Base-by-base conservation (phyloP, 2,113 vertebrate species). In the Platichthys stellatus region DNA sequence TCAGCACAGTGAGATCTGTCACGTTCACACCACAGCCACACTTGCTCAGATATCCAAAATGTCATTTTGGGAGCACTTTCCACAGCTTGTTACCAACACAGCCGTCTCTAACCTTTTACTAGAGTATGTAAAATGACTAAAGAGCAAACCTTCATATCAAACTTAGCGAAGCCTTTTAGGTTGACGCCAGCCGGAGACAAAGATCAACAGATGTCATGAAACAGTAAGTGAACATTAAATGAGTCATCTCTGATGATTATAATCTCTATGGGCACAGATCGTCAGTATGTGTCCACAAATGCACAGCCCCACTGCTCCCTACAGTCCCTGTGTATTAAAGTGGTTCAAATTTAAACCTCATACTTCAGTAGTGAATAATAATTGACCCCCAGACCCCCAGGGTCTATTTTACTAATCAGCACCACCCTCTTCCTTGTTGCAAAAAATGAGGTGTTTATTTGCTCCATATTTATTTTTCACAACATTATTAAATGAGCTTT, bases 21-120 rank as follows among this genome's bases (percentile, higher is more conserved):
- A 72, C 78, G 63, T 70, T 84, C 78, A 81, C 86, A 83, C 83
- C 80, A 81, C 71, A 77, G 83, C 71, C 81, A 83, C 83, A 77
- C 80, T 81, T 73, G 78, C 82, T 86, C 81, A 70, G 73, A 80
- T 78, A 58, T 86, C 64, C 72, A 18, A 20, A 38, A 74, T 58
- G 74, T 63, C 60, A 66, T 43, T 72, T 60, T 76, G 82, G 28
- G 61, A 51, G 18, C 47, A 58, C 31, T 31, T 31, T 31, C 31
- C 31, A 31, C 14, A 20, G 3, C 4, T 43, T 43, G 17, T 18
- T 59, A 51, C 15, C 47, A 51, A 18, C 17, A 5, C 47, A 17
- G 47, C 47, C 47, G 47, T 4, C 47, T 31, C 31, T 31, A 31
- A 31, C 1, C 47, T 51, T 18, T 51, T 51, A 17, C 47, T 51